Conservation (phyloP, 2,113 vertebrate genomes). For the Equus quagga region DNA sequence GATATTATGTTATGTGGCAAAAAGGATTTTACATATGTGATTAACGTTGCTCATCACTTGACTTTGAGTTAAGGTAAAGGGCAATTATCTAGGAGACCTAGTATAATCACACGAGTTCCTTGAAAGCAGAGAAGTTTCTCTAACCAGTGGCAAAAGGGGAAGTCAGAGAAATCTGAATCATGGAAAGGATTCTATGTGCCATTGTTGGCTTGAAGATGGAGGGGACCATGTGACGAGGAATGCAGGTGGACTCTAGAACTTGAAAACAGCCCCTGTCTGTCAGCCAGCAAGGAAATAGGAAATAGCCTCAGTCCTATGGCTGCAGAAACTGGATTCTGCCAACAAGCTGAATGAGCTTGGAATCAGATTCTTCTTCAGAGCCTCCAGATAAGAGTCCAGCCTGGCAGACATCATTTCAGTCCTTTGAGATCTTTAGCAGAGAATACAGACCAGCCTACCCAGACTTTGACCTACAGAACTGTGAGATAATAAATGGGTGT, state of each 20-base stretch:
- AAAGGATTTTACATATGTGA: background rate
- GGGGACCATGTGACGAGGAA: background rate
- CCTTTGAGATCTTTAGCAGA: background rate
- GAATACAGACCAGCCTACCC: background rate
- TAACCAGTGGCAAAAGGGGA: background rate
- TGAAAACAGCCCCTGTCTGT: background rate
- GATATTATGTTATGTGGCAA: background rate
- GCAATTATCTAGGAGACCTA: background rate
- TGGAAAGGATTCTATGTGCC: background rate
- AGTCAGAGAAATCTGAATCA: background rate
- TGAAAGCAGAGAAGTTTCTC: background rate
- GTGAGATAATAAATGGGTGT: background rate
- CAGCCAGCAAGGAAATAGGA: background rate
- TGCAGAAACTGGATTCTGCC: background rate
- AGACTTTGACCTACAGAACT: background rate
- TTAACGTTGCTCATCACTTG: constrained; percentile 9
- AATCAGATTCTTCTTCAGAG: constrained; percentile 17
- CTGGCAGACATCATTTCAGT: background rate
- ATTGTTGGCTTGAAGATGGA: background rate
- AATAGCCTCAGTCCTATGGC: background rate
- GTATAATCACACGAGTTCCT: background rate
- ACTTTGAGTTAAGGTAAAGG: background rate
- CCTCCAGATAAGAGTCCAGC: background rate
- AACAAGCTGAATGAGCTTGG: background rate
- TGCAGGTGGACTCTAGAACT: background rate